Evolutionary conservation across 2,888 invertebrate species (phyloP), one percentile per base, ranked within the genome.

Genomic region (Mimas tiliae): DNA sequence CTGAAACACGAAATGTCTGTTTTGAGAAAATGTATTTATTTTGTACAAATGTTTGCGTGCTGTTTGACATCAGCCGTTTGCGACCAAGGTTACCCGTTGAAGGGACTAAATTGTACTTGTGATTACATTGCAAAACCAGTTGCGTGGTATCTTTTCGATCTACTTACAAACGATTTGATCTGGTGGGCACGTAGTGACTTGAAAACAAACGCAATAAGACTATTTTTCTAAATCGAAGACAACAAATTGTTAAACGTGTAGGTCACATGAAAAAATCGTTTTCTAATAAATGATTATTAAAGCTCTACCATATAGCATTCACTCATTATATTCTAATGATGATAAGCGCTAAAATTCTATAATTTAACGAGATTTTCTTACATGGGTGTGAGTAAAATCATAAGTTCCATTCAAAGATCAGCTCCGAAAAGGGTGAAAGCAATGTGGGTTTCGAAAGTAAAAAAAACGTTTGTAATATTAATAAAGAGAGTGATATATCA

Each of bases 1-100:
- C 68, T 64, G 69, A 76, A 78, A 75, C 85, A 86, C 83, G 86
- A 78, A 78, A 80, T 69, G 72, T 76, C 74, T 72, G 75, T 76
- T 71, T 73, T 69, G 73, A 72, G 74, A 70, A 72, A 77, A 80
- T 70, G 72, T 73, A 71, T 75, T 79, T 68, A 71, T 70, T 68
- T 63, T 55, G 68, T 42, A 53, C 4, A 19, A 62, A 27, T 52
- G 52, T 21, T 66, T 42, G 62, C 66, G 66, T 66, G 62, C 42
- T 21, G 47, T 34, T 65, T 58, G 38, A 63, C 33, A 66, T 62
- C 64, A 64, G 12, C 55, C 34, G 6, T 55, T 64, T 68, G 67
- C 38, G 16, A 51, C 34, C 63, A 64, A 64, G 63, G 63, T 21
- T 38, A 51, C 19, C 19, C 19, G 51, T 38, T 38, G 63, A 64